Conservation (phyloP, 2,888 invertebrate genomes). For the Agrenia bidenticulata region DNA sequence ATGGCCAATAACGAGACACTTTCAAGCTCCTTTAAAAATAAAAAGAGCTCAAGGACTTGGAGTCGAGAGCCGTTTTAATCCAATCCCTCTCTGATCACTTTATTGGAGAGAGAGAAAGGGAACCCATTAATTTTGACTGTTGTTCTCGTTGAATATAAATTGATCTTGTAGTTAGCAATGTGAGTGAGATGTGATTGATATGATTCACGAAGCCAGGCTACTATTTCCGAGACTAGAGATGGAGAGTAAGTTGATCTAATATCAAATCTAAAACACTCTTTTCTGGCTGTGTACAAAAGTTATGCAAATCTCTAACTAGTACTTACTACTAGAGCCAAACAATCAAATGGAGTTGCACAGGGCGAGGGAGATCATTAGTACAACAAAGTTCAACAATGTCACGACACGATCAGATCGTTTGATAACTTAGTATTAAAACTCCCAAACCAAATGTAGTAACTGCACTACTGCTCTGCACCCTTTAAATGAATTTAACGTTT, state of each 20-base stretch:
- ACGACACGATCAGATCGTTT: background rate
- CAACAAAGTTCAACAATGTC: conserved; percentile 14
- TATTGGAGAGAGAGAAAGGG: conserved; percentile 7
- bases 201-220: conserved; percentile 3
- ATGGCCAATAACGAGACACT: conserved; percentile 7
- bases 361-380: conserved; percentile 5
- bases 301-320: too few species aligned
- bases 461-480: too few species aligned
- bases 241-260: too few species aligned
- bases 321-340: too few species aligned
- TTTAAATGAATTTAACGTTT: background rate
- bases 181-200: background rate
- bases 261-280: conserved; percentile 5
- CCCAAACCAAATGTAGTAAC: too few species aligned
- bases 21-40: background rate
- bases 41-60: conserved; percentile 19
- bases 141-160: conserved; percentile 16
- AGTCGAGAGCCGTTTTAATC: conserved; percentile 5
- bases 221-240: too few species aligned
- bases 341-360: background rate
- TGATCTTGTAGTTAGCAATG: background rate
- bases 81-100: conserved; percentile 15
- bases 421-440: background rate
- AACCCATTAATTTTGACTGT: conserved; percentile 12
- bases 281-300: too few species aligned